Conservation (phyloP, 2,113 vertebrate species). For the Andinoacara biseriatus region DNA sequence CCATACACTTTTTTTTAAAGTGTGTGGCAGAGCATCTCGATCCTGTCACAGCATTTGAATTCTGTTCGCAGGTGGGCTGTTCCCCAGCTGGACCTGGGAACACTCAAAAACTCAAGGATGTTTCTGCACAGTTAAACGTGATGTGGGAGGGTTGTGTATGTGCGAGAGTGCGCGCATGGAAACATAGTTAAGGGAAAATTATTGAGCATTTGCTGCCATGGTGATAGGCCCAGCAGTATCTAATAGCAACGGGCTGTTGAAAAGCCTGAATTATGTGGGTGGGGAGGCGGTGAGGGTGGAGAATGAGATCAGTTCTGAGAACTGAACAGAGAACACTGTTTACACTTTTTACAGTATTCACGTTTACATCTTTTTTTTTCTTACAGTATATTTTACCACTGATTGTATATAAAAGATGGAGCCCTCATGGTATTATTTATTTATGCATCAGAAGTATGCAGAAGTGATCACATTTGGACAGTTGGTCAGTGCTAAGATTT, state of each 20-base stretch:
- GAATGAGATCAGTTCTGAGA: conserved; percentile 11
- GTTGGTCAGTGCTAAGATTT: too few relatives aligned
- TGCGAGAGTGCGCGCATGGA: conserved; percentile 23
- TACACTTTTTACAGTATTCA: conserved; percentile 23
- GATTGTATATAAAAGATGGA: not conserved
- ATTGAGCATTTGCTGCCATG: conserved; percentile 82
- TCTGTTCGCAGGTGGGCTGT: conserved; percentile 59
- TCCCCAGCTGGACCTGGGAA: conserved; percentile 53
- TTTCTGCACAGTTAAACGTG: conserved; percentile 33
- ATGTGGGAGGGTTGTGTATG: conserved; percentile 14
- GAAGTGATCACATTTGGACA: too few relatives aligned
- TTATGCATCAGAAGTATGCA: too few relatives aligned
- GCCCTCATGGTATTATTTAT: too few relatives aligned
- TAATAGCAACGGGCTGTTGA: conserved; percentile 79
- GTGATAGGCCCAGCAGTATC: conserved; percentile 80
- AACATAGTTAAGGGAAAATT: conserved; percentile 64
- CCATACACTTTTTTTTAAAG: too few relatives aligned
- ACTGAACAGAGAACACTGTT: conserved; percentile 12
- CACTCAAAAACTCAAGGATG: conserved; percentile 53
- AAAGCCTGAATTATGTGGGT: conserved; percentile 57
- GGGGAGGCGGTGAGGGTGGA: not conserved
- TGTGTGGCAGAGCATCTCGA: not conserved
- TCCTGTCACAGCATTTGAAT: conserved; percentile 39
- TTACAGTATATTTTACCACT: not conserved
- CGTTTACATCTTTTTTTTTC: not conserved